Evolutionary conservation across 2,888 invertebrate genomes (phyloP), one percentile per base, ranked within the genome.

Genomic region (Drosophila mimica): DNA sequence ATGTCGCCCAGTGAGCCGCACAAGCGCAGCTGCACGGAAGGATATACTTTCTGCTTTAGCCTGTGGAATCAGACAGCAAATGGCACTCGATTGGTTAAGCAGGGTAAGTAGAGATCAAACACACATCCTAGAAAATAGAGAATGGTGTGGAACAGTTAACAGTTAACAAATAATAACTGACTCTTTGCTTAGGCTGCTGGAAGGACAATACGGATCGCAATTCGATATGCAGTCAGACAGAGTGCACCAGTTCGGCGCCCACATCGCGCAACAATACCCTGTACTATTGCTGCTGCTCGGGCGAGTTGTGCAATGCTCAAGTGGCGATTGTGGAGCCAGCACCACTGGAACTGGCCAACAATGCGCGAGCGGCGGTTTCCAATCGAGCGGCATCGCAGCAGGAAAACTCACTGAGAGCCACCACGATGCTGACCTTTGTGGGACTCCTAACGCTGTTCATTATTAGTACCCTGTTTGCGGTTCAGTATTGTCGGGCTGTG

Each of bases 261-360:
- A 93, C 91, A 4, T 82, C 91, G 0, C 89, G 89, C 11, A 91
- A 85, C 33, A 88, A 78, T 61, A 81, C 94, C 93, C 81, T 95
- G 95, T 70, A 96, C 95, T 93, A 98, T 96, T 93, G 98, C 89
- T 98, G 98, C 92, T 98, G 98, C 91, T 95, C 95, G 7, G 96
- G 95, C 4, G 94, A 96, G 82, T 94, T 95, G 91, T 98, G 98
- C 93, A 98, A 98, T 93, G 94, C 94, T 17, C 90, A 93, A 60
- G 89, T 93, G 48, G 74, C 92, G 3, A 86, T 92, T 4, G 92
- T 92, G 36, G 91, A 91, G 46, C 88, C 92, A 1, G 90, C 92
- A 20, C 92, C 92, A 4, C 83, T 93, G 30, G 88, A 91, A 15
- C 60, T 92, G 51, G 80, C 90, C n/a, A 90, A 92, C 28, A 81